These are phyloP conservation scores for Chamaetylas fuelleborni DNA, from an alignment of 2,113 vertebrate genomes.

Conservation along the genomic window DNA sequence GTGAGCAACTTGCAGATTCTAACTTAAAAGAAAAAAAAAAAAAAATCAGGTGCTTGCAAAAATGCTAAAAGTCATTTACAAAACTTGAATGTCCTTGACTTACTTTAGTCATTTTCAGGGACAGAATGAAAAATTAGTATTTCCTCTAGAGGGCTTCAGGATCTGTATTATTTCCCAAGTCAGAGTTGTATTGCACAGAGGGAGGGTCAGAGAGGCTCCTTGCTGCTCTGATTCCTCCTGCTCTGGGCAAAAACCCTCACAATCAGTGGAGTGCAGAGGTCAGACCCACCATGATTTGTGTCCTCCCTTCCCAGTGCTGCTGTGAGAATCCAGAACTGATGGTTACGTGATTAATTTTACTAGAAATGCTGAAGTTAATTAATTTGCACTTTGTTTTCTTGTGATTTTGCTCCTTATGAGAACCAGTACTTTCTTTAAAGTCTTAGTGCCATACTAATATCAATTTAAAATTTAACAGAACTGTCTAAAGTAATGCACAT, in stretches of 20 bases:
- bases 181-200: neutral
- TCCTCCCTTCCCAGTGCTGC: neutral
- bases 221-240: neutral
- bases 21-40: neutral
- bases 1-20: neutral
- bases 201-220: neutral
- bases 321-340: neutral
- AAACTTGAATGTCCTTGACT: constrained; percentile 1
- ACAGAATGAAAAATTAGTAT: constrained; percentile 20
- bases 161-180: neutral
- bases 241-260: neutral
- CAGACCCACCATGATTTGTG: neutral
- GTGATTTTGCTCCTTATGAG: neutral
- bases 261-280: neutral
- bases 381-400: neutral
- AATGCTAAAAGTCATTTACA: neutral
- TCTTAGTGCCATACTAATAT: neutral
- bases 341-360: neutral
- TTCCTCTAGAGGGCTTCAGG: constrained; percentile 58
- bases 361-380: neutral
- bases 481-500: neutral
- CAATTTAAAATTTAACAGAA: neutral
- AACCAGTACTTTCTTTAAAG: neutral
- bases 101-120: constrained; percentile 3
- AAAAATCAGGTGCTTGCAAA: neutral